Percentiles rank a stretch among this genome's conserved stretches.
phyloP scores from a whole-genome alignment of 2,888 invertebrate genomes.

The Odontocerum albicorne region DNA sequence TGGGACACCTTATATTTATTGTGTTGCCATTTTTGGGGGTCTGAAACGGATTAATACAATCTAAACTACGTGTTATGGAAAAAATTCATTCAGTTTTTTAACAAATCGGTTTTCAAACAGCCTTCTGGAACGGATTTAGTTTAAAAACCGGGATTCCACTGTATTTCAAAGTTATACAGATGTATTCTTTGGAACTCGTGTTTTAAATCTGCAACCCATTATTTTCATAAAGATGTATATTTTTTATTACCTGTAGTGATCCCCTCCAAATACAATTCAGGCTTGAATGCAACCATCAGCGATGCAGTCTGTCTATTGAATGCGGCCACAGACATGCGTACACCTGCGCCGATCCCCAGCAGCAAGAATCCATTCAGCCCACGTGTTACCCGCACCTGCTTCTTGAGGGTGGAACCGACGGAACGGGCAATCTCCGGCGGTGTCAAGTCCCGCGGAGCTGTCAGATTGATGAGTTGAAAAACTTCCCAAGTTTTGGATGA shows the following conservation, averaged over 20 bases:
- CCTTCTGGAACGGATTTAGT: too few species aligned
- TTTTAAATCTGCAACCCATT: too few species aligned
- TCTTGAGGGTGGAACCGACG: neutral
- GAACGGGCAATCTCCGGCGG: neutral
- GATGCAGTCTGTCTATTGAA: neutral
- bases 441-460: neutral
- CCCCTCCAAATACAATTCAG: neutral
- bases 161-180: too few species aligned
- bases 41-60: too few species aligned
- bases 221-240: too few species aligned
- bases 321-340: neutral
- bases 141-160: too few species aligned
- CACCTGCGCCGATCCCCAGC: slow-evolving; percentile 2
- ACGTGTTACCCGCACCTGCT: neutral
- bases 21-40: too few species aligned
- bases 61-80: too few species aligned
- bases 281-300: slow-evolving; percentile 7
- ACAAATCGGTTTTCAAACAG: too few species aligned
- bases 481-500: slow-evolving; percentile 14
- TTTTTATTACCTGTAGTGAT: slow-evolving; percentile 3
- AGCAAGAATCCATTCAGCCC: neutral
- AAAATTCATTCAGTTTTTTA: too few species aligned
- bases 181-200: too few species aligned
- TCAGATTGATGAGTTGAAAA: slow-evolving; percentile 5
- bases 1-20: too few species aligned